Percentiles rank a stretch among this genome's conserved stretches.
These are phyloP conservation scores for Microplitis demolitor DNA, from an alignment of 1,140 invertebrate genomes.

Conservation along the genomic window DNA sequence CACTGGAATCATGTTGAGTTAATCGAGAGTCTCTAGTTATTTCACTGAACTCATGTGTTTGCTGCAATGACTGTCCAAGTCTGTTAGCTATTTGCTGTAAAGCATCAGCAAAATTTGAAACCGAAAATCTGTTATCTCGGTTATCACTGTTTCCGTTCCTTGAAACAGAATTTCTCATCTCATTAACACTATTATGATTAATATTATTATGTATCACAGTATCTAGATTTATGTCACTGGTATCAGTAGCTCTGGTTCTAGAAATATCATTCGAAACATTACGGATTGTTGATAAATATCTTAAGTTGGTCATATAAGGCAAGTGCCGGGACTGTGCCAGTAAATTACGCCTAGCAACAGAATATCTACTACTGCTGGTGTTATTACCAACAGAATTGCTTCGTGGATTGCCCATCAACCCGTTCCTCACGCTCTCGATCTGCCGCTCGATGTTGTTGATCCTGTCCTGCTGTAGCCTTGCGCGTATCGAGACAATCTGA, in stretches of 20 bases:
- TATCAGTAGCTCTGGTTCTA: neutral
- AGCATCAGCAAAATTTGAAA: conserved; percentile 9
- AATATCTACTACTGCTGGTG: neutral
- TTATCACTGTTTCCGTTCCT: neutral
- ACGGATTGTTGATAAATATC: conserved; percentile 11
- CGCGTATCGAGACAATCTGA: conserved; percentile 37
- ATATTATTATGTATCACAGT: conserved; percentile 7
- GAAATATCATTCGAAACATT: neutral
- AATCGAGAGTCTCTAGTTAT: neutral
- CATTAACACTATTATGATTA: neutral
- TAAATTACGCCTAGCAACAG: conserved; percentile 26
- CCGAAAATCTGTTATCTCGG: neutral
- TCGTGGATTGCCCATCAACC: neutral
- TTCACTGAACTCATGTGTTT: neutral
- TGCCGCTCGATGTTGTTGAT: conserved; percentile 37
- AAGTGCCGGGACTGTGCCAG: conserved; percentile 35
- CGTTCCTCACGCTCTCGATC: conserved; percentile 17
- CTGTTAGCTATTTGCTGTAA: conserved; percentile 10
- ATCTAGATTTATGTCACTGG: neutral
- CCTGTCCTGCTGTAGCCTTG: conserved; percentile 37
- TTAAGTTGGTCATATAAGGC: conserved; percentile 37
- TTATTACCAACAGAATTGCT: neutral
- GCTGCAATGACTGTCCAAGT: neutral
- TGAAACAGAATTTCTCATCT: neutral
- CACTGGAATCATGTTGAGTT: neutral